These are phyloP conservation scores for zebrafish (Danio rerio) DNA, from an alignment of 2,113 vertebrate species.

Conservation along the genomic window DNA sequence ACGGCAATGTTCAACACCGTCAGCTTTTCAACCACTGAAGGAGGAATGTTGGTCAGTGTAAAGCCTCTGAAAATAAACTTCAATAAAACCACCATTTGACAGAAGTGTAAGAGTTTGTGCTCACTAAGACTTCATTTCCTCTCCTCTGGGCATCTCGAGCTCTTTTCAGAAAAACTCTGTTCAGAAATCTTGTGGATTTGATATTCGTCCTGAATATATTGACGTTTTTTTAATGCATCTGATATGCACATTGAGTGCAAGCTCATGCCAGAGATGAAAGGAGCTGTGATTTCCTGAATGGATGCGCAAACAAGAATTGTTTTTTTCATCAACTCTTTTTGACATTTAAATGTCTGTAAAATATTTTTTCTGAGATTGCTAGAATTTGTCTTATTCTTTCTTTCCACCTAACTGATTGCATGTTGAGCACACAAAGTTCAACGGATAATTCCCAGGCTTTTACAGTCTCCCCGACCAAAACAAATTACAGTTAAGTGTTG, in stretches of 20 bases:
- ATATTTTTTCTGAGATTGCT: neutral
- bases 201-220: neutral
- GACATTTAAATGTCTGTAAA: neutral
- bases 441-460: conserved; percentile 10
- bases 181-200: neutral
- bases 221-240: conserved; percentile 9
- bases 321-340: conserved; percentile 21
- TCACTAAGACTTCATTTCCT: conserved; percentile 34
- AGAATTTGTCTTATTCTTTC: neutral
- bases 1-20: conserved; percentile 9
- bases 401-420: neutral
- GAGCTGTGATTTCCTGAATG: neutral
- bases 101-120: conserved; percentile 19
- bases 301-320: conserved; percentile 1
- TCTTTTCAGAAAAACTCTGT: neutral
- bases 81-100: conserved; percentile 50
- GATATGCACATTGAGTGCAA: conserved; percentile 1
- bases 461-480: neutral
- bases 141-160: conserved; percentile 6
- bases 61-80: conserved; percentile 53
- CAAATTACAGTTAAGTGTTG: neutral
- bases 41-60: conserved; percentile 32
- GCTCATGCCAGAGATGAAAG: neutral
- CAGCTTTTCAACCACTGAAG: conserved; percentile 38
- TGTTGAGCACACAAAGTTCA: neutral